Base-by-base conservation (phyloP, 2,888 invertebrate species). In the Drosophila neotestacea region DNA sequence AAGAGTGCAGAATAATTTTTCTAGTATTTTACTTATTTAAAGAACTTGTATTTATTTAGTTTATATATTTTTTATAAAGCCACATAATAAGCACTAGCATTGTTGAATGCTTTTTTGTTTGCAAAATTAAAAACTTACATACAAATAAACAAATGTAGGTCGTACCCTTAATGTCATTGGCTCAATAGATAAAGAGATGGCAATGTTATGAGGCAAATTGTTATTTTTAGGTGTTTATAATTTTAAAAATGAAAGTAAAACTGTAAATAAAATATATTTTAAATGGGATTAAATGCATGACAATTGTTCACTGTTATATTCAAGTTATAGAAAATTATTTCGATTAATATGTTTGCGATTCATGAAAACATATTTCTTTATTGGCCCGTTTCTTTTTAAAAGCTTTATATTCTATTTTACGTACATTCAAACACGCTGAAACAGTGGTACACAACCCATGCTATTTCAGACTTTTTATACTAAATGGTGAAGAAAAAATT, bases 151-250 rank as follows among this genome's bases (percentile, higher is more conserved):
- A 42, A 34, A 34, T 44, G 32, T 44, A 46, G 42, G 34, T 56
- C 27, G 44, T 56, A 52, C 38, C n/a, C 32, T 39, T 47, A n/a
- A 16, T 61, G 28, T 46, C 3, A 63, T 63, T 67, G 56, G 41
- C 42, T 50, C 22, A 50, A 44, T 59, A 59, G 46, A 58, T 38
- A 39, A 79, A 82, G 82, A 86, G 81, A 83, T 81, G 80, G 84
- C 83, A 85, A 88, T 81, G 84, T 89, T 85, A 87, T 88, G 86
- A 88, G 85, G 85, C 83, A 87, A 88, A 87, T 89, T 88, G 16
- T 50, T 27, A 16, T 32, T 30, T 5, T 39, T 61, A 36, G 60
- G 61, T 47, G 27, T 32, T 70, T 63, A 48, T 63, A 9, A 41
- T 39, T 51, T 38, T 30, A 39, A 56, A 48, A 32, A 51, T 50